Evolutionary conservation across 1,140 invertebrate species (phyloP), one percentile per base, ranked within the genome.

Genomic region (Aleiodes sp.): DNA sequence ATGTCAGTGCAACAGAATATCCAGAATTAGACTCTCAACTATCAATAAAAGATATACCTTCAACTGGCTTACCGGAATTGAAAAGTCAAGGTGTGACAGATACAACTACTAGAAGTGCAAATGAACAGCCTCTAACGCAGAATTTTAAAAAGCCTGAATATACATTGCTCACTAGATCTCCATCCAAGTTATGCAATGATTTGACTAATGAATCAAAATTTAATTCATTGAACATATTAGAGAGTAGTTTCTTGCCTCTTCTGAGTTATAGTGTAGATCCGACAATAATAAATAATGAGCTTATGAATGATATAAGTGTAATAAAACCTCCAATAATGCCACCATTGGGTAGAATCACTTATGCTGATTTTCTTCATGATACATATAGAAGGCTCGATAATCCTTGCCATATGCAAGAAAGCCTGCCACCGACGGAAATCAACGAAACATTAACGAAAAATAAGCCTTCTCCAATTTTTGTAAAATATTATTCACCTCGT

Each of bases 311-410:
- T 72, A 28, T 62, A 8, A 62, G 62, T 39, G 57, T 37, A 29
- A 72, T 69, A 21, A n/a, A 52, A 29, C 57, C 71, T 29, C 66
- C 71, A 65, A 37, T 26, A 43, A 6, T 62, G 24, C 39, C 35
- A 28, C 64, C 64, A 41, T 64, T 67, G 39, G 37, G 59, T 37
- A 67, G 66, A 31, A 31, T 72, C 66, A 69, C 67, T 43, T 72
- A 63, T 57, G 46, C 63, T 24, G 64, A 63, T 67, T 73, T 70
- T 65, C 57, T 59, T 19, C 19, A 26, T 2, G 19, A 64, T 60
- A 10, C 60, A 19, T 65, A 69, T 28, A 26, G 33, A 6, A 56
- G 56, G 16, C 41, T 16, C 3, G 63, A 4, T 16, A 39, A 35
- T 21, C 35, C 57, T 14, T 57, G 64, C 67, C 33, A 41, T 29